Base-by-base conservation (phyloP, 2,888 invertebrate species). In the Orthosia incerta region DNA sequence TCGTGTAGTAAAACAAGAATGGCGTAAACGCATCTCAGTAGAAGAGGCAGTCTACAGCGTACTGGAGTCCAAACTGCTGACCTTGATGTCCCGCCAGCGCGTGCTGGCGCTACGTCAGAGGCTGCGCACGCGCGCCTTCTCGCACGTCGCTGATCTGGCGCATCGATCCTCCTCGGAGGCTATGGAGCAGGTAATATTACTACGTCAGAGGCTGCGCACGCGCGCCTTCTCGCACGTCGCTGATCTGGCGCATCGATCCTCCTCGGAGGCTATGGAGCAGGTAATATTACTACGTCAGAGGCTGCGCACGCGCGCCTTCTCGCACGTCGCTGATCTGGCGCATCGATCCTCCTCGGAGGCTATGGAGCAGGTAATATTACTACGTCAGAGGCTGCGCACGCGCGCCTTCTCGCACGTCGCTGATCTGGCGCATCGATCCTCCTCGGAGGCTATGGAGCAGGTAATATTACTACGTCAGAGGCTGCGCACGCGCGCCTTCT, bases 121-220 rank as follows among this genome's bases (percentile, higher is more conserved):
- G 0, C 89, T 95, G 82, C 91, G 93, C 48, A 84, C 93, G 70
- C 91, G 92, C 57, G 94, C 94, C 63, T 89, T 91, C 86, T 59
- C 85, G 9, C 94, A 92, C 81, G 91, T 93, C 20, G 93, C 93
- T 0, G 92, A 91, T 1, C 89, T 96, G 7, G 95, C 93, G 50
- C 95, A 95, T 61, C 86, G 95, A 2, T 95, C 93, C 51, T 95
- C 95, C n/a, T 87, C 81, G 1, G 95, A 95, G 13, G 92, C 93
- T 4, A 90, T 95, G 89, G 93, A 95, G 7, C 94, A 93, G 92
- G 95, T 95, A 76, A 39, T 56, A 18, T 26, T 26, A 16, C 23
- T 55, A 39, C 39, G 39, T 39, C 39, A 39, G 39, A 39, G 39
- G 39, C 39, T 39, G 82, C 91, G 92, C 39, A 83, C 92, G 67